phyloP scores from a whole-genome alignment of 2,797 vertebrate species.

The Aphelocoma californica region DNA sequence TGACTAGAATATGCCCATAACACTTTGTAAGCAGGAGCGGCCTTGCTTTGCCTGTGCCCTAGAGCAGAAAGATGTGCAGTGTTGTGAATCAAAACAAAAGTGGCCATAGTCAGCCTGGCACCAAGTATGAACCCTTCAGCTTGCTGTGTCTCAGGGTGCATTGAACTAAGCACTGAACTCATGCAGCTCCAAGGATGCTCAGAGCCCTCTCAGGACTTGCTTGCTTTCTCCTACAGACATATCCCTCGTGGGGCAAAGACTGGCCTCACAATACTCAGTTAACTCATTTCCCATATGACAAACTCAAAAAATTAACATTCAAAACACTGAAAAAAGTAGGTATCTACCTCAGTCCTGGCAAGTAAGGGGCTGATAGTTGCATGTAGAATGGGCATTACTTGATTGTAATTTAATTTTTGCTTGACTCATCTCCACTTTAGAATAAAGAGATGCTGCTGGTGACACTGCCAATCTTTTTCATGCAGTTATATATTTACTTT shows the following conservation, averaged over 20 bases:
- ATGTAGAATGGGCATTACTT: neutral
- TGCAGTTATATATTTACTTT: slow-evolving; percentile 19
- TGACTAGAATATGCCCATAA: neutral
- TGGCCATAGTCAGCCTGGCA: neutral
- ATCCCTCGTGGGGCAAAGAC: neutral
- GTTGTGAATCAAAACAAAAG: neutral
- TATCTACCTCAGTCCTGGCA: neutral
- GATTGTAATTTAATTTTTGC: slow-evolving; percentile 26
- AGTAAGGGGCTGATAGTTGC: neutral
- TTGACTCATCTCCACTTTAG: slow-evolving; percentile 1
- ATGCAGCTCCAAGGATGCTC: neutral
- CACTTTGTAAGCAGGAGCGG: neutral
- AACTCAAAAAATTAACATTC: neutral
- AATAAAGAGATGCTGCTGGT: neutral
- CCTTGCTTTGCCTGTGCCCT: neutral
- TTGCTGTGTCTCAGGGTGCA: neutral
- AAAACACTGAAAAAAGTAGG: neutral
- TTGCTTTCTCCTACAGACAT: neutral
- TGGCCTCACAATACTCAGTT: neutral
- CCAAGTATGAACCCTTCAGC: neutral
- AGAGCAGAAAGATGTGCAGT: neutral
- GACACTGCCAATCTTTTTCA: slow-evolving; percentile 28
- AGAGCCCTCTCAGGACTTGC: neutral
- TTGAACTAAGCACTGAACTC: neutral
- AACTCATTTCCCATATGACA: neutral